Evolutionary conservation across 2,113 vertebrate genomes (phyloP).

Genomic region (Sturnira hondurensis): DNA sequence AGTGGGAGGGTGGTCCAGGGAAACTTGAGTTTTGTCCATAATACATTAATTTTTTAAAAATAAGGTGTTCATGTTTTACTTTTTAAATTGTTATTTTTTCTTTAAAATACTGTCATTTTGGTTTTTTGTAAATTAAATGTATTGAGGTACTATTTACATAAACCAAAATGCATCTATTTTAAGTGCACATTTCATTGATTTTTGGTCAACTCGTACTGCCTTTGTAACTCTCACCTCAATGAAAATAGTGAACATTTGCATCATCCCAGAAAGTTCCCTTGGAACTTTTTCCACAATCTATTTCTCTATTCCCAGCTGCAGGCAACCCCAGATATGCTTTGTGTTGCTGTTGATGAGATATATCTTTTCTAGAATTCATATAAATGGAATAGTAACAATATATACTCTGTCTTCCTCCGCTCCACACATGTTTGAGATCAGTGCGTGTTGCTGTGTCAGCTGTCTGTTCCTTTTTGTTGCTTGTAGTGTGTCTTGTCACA

Average conservation of each 20-base stretch:
- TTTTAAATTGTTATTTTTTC: not conserved
- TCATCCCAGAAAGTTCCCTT: not conserved
- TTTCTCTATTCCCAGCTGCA: not conserved
- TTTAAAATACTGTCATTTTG: not conserved
- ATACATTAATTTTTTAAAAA: not conserved
- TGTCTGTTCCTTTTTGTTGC: not conserved
- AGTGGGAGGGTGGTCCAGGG: not conserved
- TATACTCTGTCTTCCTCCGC: not conserved
- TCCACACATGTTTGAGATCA: not conserved
- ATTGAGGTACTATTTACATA: not conserved
- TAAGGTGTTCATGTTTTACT: not conserved
- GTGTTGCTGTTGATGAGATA: not conserved
- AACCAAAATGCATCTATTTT: not conserved
- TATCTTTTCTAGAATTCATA: not conserved
- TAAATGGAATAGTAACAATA: not conserved
- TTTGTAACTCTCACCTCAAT: not conserved
- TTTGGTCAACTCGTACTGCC: not conserved
- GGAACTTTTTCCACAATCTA: accelerated
- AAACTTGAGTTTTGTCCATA: not conserved
- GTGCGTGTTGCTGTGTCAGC: not conserved
- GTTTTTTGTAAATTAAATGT: not conserved
- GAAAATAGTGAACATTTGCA: not conserved
- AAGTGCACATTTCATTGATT: not conserved
- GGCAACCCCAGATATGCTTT: not conserved
- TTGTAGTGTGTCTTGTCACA: not conserved